phyloP scores from a whole-genome alignment of 1,140 invertebrate genomes.

The Glossosoma conforme region DNA sequence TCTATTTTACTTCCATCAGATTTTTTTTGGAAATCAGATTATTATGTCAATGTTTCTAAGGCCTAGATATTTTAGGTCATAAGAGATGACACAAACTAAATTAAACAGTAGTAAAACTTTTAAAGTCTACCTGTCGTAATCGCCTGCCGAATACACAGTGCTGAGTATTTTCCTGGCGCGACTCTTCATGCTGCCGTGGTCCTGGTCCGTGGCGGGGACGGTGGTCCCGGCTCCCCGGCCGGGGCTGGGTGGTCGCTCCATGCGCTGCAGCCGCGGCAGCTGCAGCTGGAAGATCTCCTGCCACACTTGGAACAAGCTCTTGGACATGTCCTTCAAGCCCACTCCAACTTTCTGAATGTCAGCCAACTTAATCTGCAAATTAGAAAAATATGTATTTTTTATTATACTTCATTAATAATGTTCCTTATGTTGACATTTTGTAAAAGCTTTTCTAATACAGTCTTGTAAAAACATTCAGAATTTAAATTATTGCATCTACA shows the following conservation, averaged over 20 bases:
- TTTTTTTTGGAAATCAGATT: too few relatives aligned
- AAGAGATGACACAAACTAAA: too few relatives aligned
- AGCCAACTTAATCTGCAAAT: slow-evolving; percentile 52
- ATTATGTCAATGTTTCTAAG: too few relatives aligned
- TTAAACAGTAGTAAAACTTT: too few relatives aligned
- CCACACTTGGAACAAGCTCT: slow-evolving; percentile 82
- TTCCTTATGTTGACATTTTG: not conserved
- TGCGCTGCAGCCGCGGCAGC: slow-evolving; percentile 25
- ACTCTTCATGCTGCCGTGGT: slow-evolving; percentile 40
- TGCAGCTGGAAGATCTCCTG: slow-evolving; percentile 73
- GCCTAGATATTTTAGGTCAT: too few relatives aligned
- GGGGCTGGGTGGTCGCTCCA: slow-evolving; percentile 15
- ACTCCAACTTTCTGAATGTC: slow-evolving; percentile 66
- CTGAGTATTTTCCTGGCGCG: slow-evolving; percentile 57
- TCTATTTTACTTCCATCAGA: too few relatives aligned
- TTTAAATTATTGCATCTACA: too few relatives aligned
- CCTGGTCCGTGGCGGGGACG: slow-evolving; percentile 15
- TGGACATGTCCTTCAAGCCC: slow-evolving; percentile 82
- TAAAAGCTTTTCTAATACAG: not conserved
- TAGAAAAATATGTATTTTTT: too few relatives aligned
- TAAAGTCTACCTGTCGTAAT: slow-evolving; percentile 65
- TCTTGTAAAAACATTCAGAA: too few relatives aligned
- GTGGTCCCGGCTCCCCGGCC: slow-evolving; percentile 10
- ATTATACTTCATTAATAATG: not conserved
- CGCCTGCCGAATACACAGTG: slow-evolving; percentile 68